A percentile compares a stretch with the other conserved stretches of the same genome.
phyloP scores from a whole-genome alignment of 2,113 vertebrate genomes.

The Albula goreensis region DNA sequence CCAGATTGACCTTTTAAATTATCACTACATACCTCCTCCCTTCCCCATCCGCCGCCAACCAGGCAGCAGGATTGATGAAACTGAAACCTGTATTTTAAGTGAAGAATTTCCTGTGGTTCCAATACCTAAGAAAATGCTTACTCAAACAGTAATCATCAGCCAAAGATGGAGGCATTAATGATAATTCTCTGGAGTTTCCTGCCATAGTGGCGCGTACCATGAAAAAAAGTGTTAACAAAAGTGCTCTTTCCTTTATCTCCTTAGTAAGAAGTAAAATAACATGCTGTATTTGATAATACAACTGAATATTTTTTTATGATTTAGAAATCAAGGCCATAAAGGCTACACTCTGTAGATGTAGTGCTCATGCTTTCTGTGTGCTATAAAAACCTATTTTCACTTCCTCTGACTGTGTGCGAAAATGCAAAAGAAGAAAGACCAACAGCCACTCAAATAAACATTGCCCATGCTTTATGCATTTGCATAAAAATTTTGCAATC shows the following conservation, averaged over 20 bases:
- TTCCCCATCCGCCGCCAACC: no score
- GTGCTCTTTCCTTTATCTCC: not conserved
- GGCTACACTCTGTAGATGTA: not conserved
- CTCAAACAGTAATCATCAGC: no score
- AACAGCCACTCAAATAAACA: not conserved
- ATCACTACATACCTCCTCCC: no score
- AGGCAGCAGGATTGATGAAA: no score
- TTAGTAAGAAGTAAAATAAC: not conserved
- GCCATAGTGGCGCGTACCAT: not conserved
- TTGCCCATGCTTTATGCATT: not conserved
- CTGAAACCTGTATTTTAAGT: no score
- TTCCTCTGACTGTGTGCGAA: not conserved
- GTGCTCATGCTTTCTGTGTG: not conserved
- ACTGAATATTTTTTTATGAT: not conserved
- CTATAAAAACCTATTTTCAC: not conserved
- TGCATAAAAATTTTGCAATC: not conserved
- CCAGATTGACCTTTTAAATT: no score
- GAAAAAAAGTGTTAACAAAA: not conserved
- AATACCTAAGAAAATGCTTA: no score
- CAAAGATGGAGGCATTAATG: not conserved
- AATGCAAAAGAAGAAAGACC: not conserved
- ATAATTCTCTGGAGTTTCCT: not conserved
- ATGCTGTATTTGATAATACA: not conserved
- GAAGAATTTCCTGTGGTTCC: no score
- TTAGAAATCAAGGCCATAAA: not conserved